phyloP scores from a whole-genome alignment of 2,888 invertebrate species.

The Polyommatus iphigenia region DNA sequence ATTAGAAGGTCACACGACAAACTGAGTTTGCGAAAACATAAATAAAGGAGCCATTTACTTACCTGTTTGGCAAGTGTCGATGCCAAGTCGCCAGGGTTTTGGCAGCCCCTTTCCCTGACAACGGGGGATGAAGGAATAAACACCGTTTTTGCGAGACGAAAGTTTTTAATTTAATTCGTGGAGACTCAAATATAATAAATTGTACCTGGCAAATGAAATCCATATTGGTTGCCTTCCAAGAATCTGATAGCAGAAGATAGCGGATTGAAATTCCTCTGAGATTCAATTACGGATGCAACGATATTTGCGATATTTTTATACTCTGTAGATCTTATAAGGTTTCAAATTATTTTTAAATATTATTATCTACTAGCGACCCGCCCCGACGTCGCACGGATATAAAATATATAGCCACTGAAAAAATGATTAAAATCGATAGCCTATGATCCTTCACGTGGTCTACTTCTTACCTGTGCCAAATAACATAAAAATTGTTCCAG shows the following conservation, averaged over 20 bases:
- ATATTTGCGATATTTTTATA: not conserved
- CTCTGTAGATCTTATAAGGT: not conserved
- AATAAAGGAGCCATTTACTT: conserved; percentile 6
- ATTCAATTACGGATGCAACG: conserved; percentile 25
- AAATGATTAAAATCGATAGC: no score
- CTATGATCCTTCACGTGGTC: no score
- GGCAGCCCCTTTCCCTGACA: conserved; percentile 5
- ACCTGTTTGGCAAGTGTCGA: conserved; percentile 20
- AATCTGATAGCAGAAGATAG: conserved; percentile 21
- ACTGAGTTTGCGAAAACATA: not conserved
- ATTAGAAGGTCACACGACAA: not conserved
- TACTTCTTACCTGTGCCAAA: no score
- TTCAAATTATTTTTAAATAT: not conserved
- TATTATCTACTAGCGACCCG: no score
- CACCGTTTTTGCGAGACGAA: conserved; percentile 5
- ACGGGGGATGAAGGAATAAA: conserved; percentile 18
- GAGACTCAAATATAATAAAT: conserved; percentile 21
- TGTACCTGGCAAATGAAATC: conserved; percentile 28
- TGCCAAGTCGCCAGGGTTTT: conserved; percentile 12
- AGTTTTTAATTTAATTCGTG: conserved; percentile 25
- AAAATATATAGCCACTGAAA: no score
- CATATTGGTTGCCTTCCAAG: conserved; percentile 27
- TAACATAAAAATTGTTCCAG: no score
- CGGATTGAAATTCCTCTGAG: conserved; percentile 9
- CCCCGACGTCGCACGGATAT: no score